Conservation (phyloP, 1,140 invertebrate species). For the Gryon sp. region DNA sequence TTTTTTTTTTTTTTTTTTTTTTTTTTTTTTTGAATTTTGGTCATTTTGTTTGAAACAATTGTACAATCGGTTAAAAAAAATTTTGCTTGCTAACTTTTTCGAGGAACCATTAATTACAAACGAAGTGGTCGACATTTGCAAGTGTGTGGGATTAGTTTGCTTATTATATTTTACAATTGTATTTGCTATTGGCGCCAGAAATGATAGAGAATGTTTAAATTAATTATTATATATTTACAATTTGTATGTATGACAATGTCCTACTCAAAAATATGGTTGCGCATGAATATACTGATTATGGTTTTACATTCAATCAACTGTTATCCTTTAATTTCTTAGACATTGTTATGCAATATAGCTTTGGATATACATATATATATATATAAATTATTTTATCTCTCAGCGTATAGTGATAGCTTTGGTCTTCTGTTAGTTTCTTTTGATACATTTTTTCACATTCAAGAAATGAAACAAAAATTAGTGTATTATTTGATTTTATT, state of each 20-base stretch:
- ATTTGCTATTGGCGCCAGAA: background rate
- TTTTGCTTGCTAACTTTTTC: conserved; percentile 10
- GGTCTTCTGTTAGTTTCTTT: conserved; percentile 20
- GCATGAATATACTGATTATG: conserved; percentile 16
- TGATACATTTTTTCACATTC: background rate
- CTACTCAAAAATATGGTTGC: conserved; percentile 36
- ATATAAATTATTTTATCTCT: conserved; percentile 3
- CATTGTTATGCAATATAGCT: conserved; percentile 26
- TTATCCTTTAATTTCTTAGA: conserved; percentile 23
- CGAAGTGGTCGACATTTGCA: conserved; percentile 21
- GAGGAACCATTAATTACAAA: conserved; percentile 37
- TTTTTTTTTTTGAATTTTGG: no score
- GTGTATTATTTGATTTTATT: no score
- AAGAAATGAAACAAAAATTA: background rate
- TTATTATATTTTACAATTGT: conserved; percentile 15
- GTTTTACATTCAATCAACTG: conserved; percentile 21
- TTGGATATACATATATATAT: conserved; percentile 22
- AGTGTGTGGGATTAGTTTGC: conserved; percentile 15
- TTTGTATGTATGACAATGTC: conserved; percentile 22
- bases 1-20: no score
- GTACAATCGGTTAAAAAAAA: background rate
- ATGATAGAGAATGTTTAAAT: conserved; percentile 14
- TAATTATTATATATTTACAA: conserved; percentile 32
- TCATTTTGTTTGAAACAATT: conserved; percentile 11
- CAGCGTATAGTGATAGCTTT: conserved; percentile 28